Evolutionary conservation across 2,888 invertebrate genomes (phyloP).

Genomic region (Salpingus planirostris): DNA sequence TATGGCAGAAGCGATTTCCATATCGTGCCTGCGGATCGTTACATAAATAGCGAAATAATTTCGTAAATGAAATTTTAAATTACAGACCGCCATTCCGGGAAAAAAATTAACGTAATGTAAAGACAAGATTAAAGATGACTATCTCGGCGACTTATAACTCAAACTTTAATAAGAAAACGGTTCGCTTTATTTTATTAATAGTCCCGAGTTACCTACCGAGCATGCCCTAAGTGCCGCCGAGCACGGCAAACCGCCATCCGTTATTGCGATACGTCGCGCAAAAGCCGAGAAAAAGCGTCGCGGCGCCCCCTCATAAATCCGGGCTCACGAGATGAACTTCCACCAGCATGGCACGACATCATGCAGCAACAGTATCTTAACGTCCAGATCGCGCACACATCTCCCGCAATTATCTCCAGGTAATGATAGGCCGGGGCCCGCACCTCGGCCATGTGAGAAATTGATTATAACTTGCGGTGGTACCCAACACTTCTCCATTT

Average conservation of each 20-base stretch:
- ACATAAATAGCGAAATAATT: slow-evolving; percentile 34
- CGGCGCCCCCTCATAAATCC: no score
- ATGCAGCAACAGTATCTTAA: no score
- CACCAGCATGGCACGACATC: no score
- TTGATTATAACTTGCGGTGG: slow-evolving; percentile 32
- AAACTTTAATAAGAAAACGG: slow-evolving; percentile 42
- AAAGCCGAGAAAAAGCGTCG: no score
- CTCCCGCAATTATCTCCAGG: slow-evolving; percentile 15
- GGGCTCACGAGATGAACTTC: no score
- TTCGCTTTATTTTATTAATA: slow-evolving; percentile 36
- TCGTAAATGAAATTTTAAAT: slow-evolving; percentile 40
- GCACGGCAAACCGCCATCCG: slow-evolving; percentile 35
- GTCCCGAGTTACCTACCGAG: slow-evolving; percentile 27
- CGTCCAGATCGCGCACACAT: slow-evolving; percentile 19
- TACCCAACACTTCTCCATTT: slow-evolving; percentile 22
- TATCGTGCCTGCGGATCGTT: slow-evolving; percentile 33
- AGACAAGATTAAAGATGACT: slow-evolving; percentile 43
- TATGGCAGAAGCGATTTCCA: slow-evolving; percentile 12
- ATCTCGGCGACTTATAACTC: slow-evolving; percentile 39
- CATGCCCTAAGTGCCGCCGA: slow-evolving; percentile 32
- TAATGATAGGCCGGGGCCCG: slow-evolving; percentile 17
- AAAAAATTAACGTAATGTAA: slow-evolving; percentile 34
- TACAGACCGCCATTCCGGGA: slow-evolving; percentile 24
- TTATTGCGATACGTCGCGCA: no score
- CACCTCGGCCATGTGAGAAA: slow-evolving; percentile 31